These are phyloP conservation scores for Sylvietta virens DNA, from an alignment of 2,113 vertebrate genomes.

Conservation along the genomic window DNA sequence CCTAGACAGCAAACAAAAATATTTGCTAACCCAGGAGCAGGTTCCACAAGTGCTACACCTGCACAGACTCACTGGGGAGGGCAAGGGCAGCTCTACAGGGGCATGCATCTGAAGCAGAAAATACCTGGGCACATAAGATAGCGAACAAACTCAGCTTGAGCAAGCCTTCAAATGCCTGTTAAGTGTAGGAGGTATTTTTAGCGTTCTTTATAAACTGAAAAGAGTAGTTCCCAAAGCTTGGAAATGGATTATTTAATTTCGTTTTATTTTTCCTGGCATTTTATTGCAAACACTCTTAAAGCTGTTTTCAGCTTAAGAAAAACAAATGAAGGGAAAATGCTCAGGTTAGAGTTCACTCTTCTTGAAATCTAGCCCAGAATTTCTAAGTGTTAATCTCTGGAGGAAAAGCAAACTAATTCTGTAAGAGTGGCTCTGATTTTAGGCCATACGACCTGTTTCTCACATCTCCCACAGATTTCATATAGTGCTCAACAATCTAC, in stretches of 20 bases:
- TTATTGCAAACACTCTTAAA: slow-evolving; percentile 24
- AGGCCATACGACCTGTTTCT: neutral
- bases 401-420: slow-evolving; percentile 67
- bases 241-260: slow-evolving; percentile 38
- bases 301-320: slow-evolving; percentile 48
- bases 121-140: neutral
- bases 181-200: slow-evolving; percentile 20
- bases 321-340: slow-evolving; percentile 42
- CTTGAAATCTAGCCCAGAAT: slow-evolving; percentile 60
- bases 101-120: neutral
- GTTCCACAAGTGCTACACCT: neutral
- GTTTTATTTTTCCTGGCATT: slow-evolving; percentile 48
- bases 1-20: neutral
- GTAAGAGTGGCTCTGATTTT: slow-evolving; percentile 33
- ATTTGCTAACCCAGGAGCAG: neutral
- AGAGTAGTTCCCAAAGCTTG: slow-evolving; percentile 8
- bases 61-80: neutral
- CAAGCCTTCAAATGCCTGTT: neutral
- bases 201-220: slow-evolving; percentile 3
- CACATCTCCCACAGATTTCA: slow-evolving; percentile 8
- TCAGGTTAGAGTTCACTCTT: slow-evolving; percentile 32
- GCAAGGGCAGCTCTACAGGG: neutral
- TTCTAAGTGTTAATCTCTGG: slow-evolving; percentile 57
- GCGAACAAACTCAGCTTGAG: neutral
- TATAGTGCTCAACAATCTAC: neutral